Base-by-base conservation (phyloP, 1,140 invertebrate genomes). In the Caerostris darwini region DNA sequence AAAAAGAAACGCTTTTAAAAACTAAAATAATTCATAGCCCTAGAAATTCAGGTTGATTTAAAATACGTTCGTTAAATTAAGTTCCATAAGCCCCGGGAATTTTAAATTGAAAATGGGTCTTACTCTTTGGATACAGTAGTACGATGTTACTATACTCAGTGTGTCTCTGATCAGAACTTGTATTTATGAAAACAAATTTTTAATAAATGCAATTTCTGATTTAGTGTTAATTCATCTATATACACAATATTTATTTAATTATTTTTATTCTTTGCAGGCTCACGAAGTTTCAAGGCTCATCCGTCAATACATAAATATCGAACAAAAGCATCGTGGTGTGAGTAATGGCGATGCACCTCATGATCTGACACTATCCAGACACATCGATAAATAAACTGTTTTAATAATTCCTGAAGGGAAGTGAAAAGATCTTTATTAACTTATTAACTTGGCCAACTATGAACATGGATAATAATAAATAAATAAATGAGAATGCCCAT, bases 231-330 rank as follows among this genome's bases (percentile, higher is more conserved):
- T 34, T 34, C 34, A 34, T n/a, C n/a, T 34, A 34, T 34, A 64
- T 64, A 17, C 10, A 64, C 12, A 8, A 64, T 64, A 59, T 54
- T 34, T 61, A 58, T 58, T 34, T 7, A 58, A 0, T 4, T 86
- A 6, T 88, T 67, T 54, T 90, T 14, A 34, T 82, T 85, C 86
- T 93, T 94, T 96, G 91, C 95, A 96, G 96, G 96, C 96, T 77
- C 96, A 96, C 59, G 96, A 96, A 95, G 99, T 99, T 95, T 98
- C 98, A 12, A 97, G 99, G 94, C 97, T 99, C 91, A 99, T 99
- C 95, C 97, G 98, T 19, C 99, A 99, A 96, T 99, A 99, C 96
- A 99, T 99, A 95, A 98, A 98, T 94, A 97, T 98, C 96, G 98
- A 98, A 95, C 97, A 98, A 91, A 94, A 86, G 17, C 93, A 94